Conservation (phyloP, 2,797 vertebrate species). For the Eleutherodactylus coqui region DNA sequence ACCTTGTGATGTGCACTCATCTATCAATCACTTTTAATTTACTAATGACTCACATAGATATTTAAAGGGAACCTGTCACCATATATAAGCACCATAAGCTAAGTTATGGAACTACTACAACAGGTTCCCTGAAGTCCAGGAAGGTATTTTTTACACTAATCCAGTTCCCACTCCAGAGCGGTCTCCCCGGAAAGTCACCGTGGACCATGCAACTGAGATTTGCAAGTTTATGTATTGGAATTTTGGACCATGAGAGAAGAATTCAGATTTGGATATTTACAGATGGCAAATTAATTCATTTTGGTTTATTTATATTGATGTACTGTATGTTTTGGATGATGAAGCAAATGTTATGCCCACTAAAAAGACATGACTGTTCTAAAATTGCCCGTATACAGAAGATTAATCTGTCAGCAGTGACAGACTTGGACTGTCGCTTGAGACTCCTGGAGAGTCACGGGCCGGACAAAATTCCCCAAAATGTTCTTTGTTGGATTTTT, state of each 20-base stretch:
- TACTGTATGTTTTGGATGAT: background rate
- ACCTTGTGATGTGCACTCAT: background rate
- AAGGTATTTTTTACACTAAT: background rate
- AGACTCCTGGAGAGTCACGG: background rate
- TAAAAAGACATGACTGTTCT: background rate
- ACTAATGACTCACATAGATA: slow-evolving; percentile 13
- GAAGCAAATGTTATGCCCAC: background rate
- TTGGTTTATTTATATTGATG: background rate
- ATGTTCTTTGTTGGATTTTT: too few species aligned
- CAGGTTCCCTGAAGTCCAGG: too few species aligned
- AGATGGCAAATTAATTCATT: background rate
- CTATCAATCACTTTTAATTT: slow-evolving; percentile 48
- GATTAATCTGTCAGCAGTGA: background rate
- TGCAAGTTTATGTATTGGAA: background rate
- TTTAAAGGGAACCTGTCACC: too few species aligned
- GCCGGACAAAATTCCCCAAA: too few species aligned
- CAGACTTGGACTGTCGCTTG: background rate
- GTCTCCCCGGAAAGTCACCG: too few species aligned
- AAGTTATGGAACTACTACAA: too few species aligned
- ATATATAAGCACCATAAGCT: too few species aligned
- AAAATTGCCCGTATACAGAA: background rate
- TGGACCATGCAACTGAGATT: too few species aligned
- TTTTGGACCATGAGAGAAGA: background rate
- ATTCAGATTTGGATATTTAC: background rate
- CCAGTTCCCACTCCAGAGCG: too few species aligned